These are phyloP conservation scores for Notarius quadriscutis DNA, from an alignment of 2,113 vertebrate genomes.

Conservation along the genomic window DNA sequence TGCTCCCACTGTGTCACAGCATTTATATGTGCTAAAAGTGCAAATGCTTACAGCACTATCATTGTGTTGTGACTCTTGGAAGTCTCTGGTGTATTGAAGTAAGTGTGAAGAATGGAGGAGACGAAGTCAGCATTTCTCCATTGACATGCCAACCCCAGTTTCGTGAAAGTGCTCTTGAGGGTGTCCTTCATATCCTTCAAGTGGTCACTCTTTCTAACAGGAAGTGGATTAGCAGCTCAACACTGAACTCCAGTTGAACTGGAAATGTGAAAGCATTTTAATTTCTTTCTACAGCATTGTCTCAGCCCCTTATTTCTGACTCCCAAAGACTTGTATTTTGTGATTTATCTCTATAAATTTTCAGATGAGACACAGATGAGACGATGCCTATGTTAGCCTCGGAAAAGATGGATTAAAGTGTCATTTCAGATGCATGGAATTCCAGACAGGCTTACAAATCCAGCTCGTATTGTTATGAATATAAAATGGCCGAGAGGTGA, in stretches of 20 bases:
- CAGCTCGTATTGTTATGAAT: conserved; percentile 63
- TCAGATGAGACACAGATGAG: not conserved
- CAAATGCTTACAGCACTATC: not conserved
- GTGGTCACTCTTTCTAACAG: conserved; percentile 15
- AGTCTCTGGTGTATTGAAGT: not conserved
- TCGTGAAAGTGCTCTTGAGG: conserved; percentile 20
- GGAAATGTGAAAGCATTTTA: not conserved
- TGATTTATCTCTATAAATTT: conserved; percentile 8
- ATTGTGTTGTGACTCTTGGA: not conserved
- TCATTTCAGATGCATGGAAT: conserved; percentile 66
- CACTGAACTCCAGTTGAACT: not conserved
- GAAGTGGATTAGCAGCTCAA: conserved; percentile 16
- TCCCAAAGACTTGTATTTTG: not conserved
- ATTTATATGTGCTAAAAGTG: conserved; percentile 15
- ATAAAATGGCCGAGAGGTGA: conserved; percentile 57
- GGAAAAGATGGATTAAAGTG: conserved; percentile 50
- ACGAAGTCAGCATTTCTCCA: not conserved
- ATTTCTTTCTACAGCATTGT: not conserved
- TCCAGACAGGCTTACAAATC: conserved; percentile 63
- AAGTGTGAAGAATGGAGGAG: not conserved
- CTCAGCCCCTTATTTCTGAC: not conserved
- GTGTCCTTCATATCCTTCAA: conserved; percentile 30
- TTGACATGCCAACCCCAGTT: not conserved
- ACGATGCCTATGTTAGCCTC: conserved; percentile 43
- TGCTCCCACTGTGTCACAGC: not conserved